A percentile compares a stretch with the other conserved stretches of the same genome.
Evolutionary conservation across 1,140 invertebrate genomes (phyloP).

Genomic region (Melipona quadrifasciata): DNA sequence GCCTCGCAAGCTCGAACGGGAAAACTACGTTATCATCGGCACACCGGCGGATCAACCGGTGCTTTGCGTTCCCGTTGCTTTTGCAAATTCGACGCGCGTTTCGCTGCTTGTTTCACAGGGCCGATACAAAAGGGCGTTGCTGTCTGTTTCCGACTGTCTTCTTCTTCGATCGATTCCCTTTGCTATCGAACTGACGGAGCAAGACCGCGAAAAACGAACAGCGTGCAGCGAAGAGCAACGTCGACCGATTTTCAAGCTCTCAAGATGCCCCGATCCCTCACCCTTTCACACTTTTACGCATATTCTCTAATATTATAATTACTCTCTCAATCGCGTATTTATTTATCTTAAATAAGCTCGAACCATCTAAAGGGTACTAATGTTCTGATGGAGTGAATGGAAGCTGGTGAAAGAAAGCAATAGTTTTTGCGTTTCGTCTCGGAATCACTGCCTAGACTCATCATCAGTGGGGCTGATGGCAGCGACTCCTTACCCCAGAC

Average conservation of each 20-base stretch:
- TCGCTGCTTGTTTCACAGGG: slow-evolving; percentile 22
- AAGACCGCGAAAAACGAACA: background rate
- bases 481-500: no score
- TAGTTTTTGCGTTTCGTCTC: no score
- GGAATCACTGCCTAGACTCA: no score
- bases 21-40: slow-evolving; percentile 46
- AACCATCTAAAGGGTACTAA: no score
- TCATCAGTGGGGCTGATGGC: no score
- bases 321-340: background rate
- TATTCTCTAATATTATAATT: no score
- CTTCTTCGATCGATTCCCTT: background rate
- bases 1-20: background rate
- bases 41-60: background rate
- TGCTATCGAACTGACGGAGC: background rate
- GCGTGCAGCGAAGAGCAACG: background rate
- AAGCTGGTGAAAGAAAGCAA: no score
- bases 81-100: slow-evolving; percentile 27
- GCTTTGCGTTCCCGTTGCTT: background rate
- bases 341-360: background rate
- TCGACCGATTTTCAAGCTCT: background rate
- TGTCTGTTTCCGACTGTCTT: slow-evolving; percentile 31
- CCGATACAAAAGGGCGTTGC: slow-evolving; percentile 45
- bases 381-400: no score
- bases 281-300: no score
- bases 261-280: background rate